phyloP scores from a whole-genome alignment of 2,113 vertebrate genomes.

The Rhinolophus sinicus region DNA sequence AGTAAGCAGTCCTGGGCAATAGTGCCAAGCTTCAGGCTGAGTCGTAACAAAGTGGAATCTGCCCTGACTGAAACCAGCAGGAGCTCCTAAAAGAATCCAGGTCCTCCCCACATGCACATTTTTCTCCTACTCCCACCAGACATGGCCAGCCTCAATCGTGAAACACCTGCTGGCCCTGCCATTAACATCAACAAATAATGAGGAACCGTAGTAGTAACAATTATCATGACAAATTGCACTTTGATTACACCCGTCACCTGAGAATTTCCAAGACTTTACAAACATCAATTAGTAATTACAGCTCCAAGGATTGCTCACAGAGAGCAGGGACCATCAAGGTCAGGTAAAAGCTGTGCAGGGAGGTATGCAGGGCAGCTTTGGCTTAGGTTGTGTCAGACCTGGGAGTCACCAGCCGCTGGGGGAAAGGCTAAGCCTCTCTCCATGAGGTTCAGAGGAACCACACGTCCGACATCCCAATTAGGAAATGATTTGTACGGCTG shows the following conservation, averaged over 20 bases:
- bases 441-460: not conserved
- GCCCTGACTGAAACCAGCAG: not conserved
- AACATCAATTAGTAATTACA: conserved; percentile 69
- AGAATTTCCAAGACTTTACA: conserved; percentile 69
- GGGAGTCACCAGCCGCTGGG: not conserved
- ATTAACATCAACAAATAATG: conserved; percentile 69
- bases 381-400: not conserved
- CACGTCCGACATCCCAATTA: conserved; percentile 43
- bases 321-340: conserved; percentile 63
- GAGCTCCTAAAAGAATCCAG: not conserved
- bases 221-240: conserved; percentile 65
- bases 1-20: not conserved
- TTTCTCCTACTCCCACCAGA: not conserved
- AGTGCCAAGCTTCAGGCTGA: not conserved
- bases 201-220: conserved; percentile 71
- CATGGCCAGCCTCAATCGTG: not conserved
- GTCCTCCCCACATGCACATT: not conserved
- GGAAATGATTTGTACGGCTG: not conserved
- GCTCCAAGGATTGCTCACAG: conserved; percentile 41
- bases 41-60: not conserved
- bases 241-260: conserved; percentile 72
- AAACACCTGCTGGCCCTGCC: conserved; percentile 63
- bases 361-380: not conserved
- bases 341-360: conserved; percentile 39
- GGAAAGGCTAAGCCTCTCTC: not conserved